phyloP scores from a whole-genome alignment of 1,140 invertebrate genomes.

The Stenopsyche tienmushanensis region DNA sequence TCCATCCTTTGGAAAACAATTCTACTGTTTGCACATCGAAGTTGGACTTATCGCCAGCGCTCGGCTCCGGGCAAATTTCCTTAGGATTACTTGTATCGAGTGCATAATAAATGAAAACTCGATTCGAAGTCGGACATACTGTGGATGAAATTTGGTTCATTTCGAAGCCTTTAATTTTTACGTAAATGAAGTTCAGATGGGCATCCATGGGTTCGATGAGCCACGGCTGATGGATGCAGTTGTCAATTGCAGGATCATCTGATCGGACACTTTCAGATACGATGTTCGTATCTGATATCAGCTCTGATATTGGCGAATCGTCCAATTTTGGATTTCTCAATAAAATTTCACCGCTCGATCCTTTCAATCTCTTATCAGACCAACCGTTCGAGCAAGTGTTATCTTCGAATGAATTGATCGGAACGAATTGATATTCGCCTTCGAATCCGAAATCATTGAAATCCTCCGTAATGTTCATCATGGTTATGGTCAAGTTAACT shows the following conservation, averaged over 20 bases:
- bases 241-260: constrained; percentile 53
- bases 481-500: constrained; percentile 70
- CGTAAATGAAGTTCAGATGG: constrained; percentile 68
- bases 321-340: constrained; percentile 51
- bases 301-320: constrained; percentile 48
- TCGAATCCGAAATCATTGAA: constrained; percentile 80
- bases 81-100: constrained; percentile 59
- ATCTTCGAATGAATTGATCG: constrained; percentile 54
- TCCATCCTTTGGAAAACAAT: constrained; percentile 76
- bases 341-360: constrained; percentile 68
- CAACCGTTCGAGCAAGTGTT: constrained; percentile 61
- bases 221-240: constrained; percentile 74
- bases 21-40: constrained; percentile 57
- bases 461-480: constrained; percentile 82
- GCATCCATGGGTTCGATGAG: constrained; percentile 72
- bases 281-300: constrained; percentile 52
- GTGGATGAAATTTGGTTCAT: constrained; percentile 55
- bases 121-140: constrained; percentile 68
- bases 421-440: constrained; percentile 72
- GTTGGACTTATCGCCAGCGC: constrained; percentile 47
- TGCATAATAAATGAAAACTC: constrained; percentile 72
- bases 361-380: constrained; percentile 63
- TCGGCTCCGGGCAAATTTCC: constrained; percentile 65
- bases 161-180: constrained; percentile 67
- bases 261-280: constrained; percentile 55